phyloP scores from a whole-genome alignment of 2,888 invertebrate species.

The Patella depressa region DNA sequence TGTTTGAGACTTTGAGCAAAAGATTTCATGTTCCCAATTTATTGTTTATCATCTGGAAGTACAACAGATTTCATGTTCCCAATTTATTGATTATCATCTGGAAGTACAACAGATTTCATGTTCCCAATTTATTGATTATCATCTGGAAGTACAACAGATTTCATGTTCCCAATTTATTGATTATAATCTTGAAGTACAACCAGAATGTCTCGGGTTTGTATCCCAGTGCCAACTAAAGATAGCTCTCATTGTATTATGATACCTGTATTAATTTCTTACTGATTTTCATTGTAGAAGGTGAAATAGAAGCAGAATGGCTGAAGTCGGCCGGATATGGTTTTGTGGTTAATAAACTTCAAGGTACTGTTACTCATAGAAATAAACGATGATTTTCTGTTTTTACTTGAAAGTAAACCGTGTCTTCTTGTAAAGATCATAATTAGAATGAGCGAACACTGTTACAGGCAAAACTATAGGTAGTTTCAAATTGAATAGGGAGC shows the following conservation, averaged over 20 bases:
- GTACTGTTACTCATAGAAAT: conserved; percentile 64
- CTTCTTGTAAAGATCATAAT: too few species aligned
- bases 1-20: background rate
- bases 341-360: conserved; percentile 79
- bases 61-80: too few species aligned
- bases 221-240: background rate
- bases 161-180: background rate
- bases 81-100: background rate
- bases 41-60: background rate
- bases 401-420: too few species aligned
- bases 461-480: too few species aligned
- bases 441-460: too few species aligned
- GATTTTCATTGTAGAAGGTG: conserved; percentile 77
- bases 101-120: background rate
- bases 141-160: background rate
- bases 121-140: background rate
- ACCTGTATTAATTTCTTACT: background rate
- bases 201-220: background rate
- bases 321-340: conserved; percentile 81
- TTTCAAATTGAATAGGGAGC: too few species aligned
- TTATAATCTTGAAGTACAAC: background rate
- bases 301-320: conserved; percentile 84
- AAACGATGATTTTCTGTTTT: too few species aligned
- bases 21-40: too few species aligned
- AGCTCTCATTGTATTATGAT: background rate